Evolutionary conservation across 1,140 invertebrate species (phyloP), one percentile per base, ranked within the genome.

Genomic region (Oryctes rhinoceros): DNA sequence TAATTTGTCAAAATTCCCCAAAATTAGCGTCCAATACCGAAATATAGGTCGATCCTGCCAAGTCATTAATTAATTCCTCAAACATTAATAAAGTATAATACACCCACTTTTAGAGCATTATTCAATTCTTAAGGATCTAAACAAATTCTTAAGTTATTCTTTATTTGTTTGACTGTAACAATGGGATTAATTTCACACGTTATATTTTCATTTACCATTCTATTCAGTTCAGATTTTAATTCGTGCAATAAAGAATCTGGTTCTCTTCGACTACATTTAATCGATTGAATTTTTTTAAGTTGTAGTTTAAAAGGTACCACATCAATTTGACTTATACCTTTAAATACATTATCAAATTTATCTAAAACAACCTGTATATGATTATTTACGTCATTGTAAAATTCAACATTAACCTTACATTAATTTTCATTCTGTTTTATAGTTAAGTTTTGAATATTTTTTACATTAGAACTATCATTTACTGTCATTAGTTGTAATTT

Each of bases 41-140:
- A 83, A 89, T 90, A 48, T 85, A 80, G 80, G 84, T 86, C 62
- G 86, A 83, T 10, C 85, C 86, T 24, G 77, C 62, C 13, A 90
- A 76, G 62, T 85, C 83, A n/a, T 80, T 39, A 18, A 84, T 84
- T 30, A 89, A 82, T 81, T 89, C 87, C 47, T 89, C 87, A 53
- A 88, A 77, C 1, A 85, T 88, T 5, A 87, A 86, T n/a, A 89
- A 82, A 37, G 82, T 84, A 84, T 86, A 87, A 82, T 86, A 83
- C 80, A 85, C 84, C 11, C 88, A n/a, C 71, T 78, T 84, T 85
- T 13, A 90, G 86, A 13, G 82, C 83, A 82, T 85, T 87, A 83
- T 91, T 91, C 53, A 91, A 82, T 53, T 89, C 85, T 62, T 81
- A 83, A 7, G 89, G 89, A 84, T 91, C 89, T 37, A 91, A 78